A percentile compares a stretch with the other conserved stretches of the same genome.
phyloP scores from a whole-genome alignment of 2,113 vertebrate species.

The Micronycteris hirsuta region DNA sequence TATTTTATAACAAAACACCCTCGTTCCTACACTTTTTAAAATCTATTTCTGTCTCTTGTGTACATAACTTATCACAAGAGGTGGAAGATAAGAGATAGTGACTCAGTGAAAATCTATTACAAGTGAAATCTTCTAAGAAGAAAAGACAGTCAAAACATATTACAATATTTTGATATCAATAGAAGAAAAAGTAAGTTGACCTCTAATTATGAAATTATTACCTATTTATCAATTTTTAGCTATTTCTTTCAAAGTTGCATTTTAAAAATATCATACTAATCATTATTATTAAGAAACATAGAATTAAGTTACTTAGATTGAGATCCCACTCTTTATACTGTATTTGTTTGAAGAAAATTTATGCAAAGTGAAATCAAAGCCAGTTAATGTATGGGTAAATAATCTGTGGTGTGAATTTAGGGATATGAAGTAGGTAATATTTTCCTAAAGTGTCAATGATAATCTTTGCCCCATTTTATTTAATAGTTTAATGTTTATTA shows the following conservation, averaged over 20 bases:
- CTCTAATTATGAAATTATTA: neutral
- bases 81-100: neutral
- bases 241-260: neutral
- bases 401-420: neutral
- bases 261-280: neutral
- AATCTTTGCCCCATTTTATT: neutral
- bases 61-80: neutral
- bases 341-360: neutral
- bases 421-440: neutral
- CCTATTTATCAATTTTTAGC: neutral
- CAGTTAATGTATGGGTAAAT: neutral
- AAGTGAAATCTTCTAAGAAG: neutral
- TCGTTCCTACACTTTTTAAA: neutral
- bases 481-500: neutral
- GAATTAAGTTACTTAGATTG: neutral
- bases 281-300: neutral
- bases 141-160: neutral
- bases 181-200: neutral
- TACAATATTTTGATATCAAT: neutral
- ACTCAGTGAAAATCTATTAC: neutral
- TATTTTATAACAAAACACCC: neutral
- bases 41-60: neutral
- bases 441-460: neutral
- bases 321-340: neutral
- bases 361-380: neutral